phyloP scores from a whole-genome alignment of 2,113 vertebrate genomes.

The Nerophis lumbriciformis region DNA sequence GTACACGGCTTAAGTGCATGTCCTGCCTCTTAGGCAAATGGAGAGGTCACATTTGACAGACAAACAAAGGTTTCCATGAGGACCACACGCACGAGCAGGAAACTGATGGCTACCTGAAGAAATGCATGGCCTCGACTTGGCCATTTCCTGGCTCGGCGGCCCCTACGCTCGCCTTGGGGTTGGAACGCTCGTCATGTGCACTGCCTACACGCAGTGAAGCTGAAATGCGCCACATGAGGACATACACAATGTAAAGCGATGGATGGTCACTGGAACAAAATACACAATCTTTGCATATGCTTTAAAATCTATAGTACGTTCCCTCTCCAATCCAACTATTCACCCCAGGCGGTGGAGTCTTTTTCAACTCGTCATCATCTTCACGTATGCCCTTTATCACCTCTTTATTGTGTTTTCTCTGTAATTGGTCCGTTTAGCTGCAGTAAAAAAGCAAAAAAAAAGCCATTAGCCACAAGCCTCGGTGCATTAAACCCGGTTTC shows the following conservation, averaged over 20 bases:
- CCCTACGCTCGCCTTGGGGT: slow-evolving; percentile 37
- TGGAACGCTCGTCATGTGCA: slow-evolving; percentile 29
- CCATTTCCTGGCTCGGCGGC: slow-evolving; percentile 31
- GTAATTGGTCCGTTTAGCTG: slow-evolving; percentile 29
- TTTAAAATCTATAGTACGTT: background rate
- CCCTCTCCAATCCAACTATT: background rate
- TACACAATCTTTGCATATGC: too few relatives aligned
- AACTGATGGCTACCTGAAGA: slow-evolving; percentile 23
- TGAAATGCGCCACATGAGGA: background rate
- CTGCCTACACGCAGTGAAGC: slow-evolving; percentile 24
- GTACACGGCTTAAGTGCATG: background rate
- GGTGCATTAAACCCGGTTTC: slow-evolving; percentile 17
- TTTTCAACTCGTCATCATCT: background rate
- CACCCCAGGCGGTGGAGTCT: background rate
- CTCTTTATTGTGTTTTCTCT: slow-evolving; percentile 11
- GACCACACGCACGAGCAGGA: slow-evolving; percentile 41
- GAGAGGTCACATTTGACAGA: slow-evolving; percentile 17
- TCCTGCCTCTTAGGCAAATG: slow-evolving; percentile 5
- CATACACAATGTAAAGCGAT: background rate
- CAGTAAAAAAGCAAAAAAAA: slow-evolving; percentile 27
- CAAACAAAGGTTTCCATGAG: slow-evolving; percentile 45
- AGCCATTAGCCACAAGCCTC: slow-evolving; percentile 32
- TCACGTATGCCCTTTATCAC: background rate
- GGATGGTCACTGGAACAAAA: background rate
- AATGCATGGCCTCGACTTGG: slow-evolving; percentile 21